phyloP scores from a whole-genome alignment of 2,888 invertebrate species.

The Idaea straminata region DNA sequence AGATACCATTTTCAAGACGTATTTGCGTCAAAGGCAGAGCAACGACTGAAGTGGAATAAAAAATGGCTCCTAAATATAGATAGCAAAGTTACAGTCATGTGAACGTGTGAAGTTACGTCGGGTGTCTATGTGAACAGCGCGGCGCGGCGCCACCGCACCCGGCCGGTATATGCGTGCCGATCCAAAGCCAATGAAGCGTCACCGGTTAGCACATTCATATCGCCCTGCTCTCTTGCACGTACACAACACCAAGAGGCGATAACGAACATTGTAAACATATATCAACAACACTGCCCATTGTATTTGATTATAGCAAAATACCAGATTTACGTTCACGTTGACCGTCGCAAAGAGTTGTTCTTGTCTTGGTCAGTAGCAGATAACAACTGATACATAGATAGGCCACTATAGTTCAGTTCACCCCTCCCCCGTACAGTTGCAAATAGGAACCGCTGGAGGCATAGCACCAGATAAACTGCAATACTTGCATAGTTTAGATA shows the following conservation, averaged over 20 bases:
- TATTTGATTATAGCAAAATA: background rate
- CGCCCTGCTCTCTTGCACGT: constrained; percentile 46
- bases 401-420: constrained; percentile 12
- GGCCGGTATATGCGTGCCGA: constrained; percentile 55
- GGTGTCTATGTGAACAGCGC: constrained; percentile 33
- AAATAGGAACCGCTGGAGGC: constrained; percentile 7
- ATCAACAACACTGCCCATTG: background rate
- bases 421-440: constrained; percentile 13
- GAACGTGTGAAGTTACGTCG: constrained; percentile 44
- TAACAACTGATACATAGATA: constrained; percentile 42
- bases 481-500: background rate
- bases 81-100: constrained; percentile 66
- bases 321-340: background rate
- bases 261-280: constrained; percentile 64
- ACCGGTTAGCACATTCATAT: constrained; percentile 54
- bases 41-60: constrained; percentile 66
- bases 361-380: constrained; percentile 53
- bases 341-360: constrained; percentile 16
- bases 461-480: background rate
- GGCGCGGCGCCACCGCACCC: constrained; percentile 19
- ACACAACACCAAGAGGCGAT: constrained; percentile 39
- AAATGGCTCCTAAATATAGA: constrained; percentile 67
- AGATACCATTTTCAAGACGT: constrained; percentile 49
- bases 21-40: constrained; percentile 60
- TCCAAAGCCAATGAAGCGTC: constrained; percentile 64